Base-by-base conservation (phyloP, 2,797 vertebrate species). In the Anas capensis region DNA sequence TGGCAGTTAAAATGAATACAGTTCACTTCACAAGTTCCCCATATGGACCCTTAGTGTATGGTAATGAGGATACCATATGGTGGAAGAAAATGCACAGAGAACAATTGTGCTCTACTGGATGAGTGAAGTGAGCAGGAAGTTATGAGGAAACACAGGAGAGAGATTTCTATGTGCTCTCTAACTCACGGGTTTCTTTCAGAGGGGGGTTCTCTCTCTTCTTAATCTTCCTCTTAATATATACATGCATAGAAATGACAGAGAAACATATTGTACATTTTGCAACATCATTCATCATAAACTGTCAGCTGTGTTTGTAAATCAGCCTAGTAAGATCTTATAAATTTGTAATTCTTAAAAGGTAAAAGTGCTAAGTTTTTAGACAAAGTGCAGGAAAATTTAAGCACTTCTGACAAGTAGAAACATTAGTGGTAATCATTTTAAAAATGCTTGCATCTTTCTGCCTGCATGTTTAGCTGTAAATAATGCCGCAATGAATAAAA, bases 11-110 rank as follows among this genome's bases (percentile, higher is more conserved):
- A 98, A 98, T 97, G 98, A 98, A 98, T 98, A 97, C 98, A 98
- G 98, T 98, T 98, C 98, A 98, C 98, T 98, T 98, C 98, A 98
- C 98, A 98, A 98, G 98, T 98, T 98, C 97, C 98, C 98, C 98
- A 98, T 98, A 98, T 98, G 98, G 98, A 98, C 97, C 97, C 97
- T 97, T 97, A 98, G 98, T 97, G 97, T 98, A 98, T 98, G 97
- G 97, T 98, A 98, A 98, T 98, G 98, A 98, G 98, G 97, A 96
- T 98, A 97, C 98, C 98, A 98, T 98, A 98, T 98, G 98, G 98
- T 97, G 97, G 97, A 96, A 96, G 98, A 97, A 98, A 98, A 98
- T 96, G 97, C 97, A 97, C 90, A 90, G 97, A 97, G 97, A 98
- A 98, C 98, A 98, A 98, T 98, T 96, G 97, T 97, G 97, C 96